phyloP scores from a whole-genome alignment of 2,113 vertebrate genomes.

The Planiliza haematocheilus region DNA sequence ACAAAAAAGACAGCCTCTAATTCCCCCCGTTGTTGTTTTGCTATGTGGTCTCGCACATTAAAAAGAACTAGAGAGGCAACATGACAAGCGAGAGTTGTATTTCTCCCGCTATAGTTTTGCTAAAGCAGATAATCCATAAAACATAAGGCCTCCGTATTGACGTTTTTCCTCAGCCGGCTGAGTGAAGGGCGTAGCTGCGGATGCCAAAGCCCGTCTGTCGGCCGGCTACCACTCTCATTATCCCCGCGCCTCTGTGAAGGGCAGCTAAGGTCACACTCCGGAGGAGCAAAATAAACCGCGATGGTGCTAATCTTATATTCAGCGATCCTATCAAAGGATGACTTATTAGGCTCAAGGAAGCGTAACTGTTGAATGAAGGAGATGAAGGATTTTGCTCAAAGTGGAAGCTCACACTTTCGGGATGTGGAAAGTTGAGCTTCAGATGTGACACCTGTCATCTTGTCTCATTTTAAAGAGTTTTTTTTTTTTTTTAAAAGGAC shows the following conservation, averaged over 20 bases:
- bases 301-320: constrained; percentile 70
- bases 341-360: constrained; percentile 57
- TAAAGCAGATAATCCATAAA: constrained; percentile 81
- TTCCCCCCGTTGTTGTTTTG: constrained; percentile 66
- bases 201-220: constrained; percentile 75
- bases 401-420: constrained; percentile 52
- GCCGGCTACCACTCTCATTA: constrained; percentile 79
- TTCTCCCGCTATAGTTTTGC: constrained; percentile 75
- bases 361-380: constrained; percentile 53
- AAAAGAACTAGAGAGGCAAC: constrained; percentile 71
- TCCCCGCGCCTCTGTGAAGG: constrained; percentile 67
- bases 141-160: constrained; percentile 80
- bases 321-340: constrained; percentile 61
- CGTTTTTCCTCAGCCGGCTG: constrained; percentile 72
- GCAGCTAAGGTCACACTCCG: constrained; percentile 77
- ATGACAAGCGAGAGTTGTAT: constrained; percentile 78
- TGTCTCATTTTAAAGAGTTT: too few relatives aligned
- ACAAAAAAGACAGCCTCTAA: constrained; percentile 69
- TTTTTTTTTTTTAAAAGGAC: too few relatives aligned
- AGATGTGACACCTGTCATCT: constrained; percentile 43
- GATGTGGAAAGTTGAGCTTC: constrained; percentile 24
- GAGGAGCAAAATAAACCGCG: constrained; percentile 72
- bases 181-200: constrained; percentile 77
- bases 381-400: constrained; percentile 17
- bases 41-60: constrained; percentile 72